Conservation (phyloP, 2,888 invertebrate genomes). For the Mythimna ferrago region DNA sequence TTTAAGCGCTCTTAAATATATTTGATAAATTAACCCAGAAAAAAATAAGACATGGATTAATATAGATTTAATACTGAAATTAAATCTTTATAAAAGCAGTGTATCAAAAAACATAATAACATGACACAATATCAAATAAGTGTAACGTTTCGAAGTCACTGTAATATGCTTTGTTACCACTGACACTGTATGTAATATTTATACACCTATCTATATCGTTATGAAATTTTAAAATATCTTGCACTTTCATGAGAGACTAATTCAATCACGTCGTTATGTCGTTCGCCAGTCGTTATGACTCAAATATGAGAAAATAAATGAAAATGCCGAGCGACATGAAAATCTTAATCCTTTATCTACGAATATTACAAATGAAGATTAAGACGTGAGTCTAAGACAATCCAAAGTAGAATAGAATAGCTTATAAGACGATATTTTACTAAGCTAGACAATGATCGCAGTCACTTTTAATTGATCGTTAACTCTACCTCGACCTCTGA, state of each 20-base stretch:
- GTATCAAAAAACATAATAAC: too few species aligned
- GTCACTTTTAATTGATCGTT: conserved; percentile 63
- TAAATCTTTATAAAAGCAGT: too few species aligned
- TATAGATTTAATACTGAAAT: too few species aligned
- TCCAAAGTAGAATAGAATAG: not conserved
- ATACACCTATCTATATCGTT: not conserved
- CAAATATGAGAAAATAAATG: conserved; percentile 20
- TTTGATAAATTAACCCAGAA: too few species aligned
- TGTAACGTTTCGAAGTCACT: not conserved
- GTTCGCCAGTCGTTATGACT: not conserved
- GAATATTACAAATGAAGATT: conserved; percentile 6
- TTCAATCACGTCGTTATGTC: not conserved
- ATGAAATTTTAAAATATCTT: not conserved
- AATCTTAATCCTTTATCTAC: conserved; percentile 14
- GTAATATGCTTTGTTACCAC: not conserved
- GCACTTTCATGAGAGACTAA: not conserved
- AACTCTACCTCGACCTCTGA: conserved; percentile 59
- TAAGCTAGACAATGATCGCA: conserved; percentile 57
- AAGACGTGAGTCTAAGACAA: not conserved
- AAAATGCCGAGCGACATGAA: not conserved
- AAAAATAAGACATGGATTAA: too few species aligned
- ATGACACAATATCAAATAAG: not conserved
- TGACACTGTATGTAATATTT: not conserved
- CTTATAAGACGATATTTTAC: conserved; percentile 22
- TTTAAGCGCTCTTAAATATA: too few species aligned